Percentiles rank a stretch among this genome's conserved stretches.
Conservation (phyloP, 2,888 invertebrate species). For the Agrotis segetum region DNA sequence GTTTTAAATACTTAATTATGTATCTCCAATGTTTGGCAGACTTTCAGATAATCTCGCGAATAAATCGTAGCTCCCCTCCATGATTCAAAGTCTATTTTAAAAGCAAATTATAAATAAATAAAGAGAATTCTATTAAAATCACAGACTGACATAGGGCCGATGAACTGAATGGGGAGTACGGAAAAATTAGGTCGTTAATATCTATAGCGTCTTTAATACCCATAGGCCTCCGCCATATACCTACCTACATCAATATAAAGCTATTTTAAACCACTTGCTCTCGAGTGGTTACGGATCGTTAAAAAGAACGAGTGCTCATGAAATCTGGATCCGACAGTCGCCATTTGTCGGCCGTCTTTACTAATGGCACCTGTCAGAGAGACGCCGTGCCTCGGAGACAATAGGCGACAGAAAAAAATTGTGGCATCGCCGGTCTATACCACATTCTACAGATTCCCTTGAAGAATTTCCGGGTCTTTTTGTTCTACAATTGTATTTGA, state of each 20-base stretch:
- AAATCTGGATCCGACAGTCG: constrained; percentile 71
- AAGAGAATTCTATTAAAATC: constrained; percentile 6
- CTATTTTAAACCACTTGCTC: constrained; percentile 23
- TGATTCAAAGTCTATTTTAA: constrained; percentile 38
- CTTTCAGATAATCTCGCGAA: constrained; percentile 20
- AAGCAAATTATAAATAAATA: constrained; percentile 27
- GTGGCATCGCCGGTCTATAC: constrained; percentile 60
- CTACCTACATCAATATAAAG: neutral
- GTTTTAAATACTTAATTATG: constrained; percentile 25
- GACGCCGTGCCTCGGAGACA: constrained; percentile 67
- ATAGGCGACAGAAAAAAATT: constrained; percentile 70
- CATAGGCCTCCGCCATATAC: constrained; percentile 15
- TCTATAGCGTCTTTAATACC: neutral
- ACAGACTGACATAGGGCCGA: constrained; percentile 3
- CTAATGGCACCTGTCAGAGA: constrained; percentile 79
- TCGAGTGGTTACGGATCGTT: constrained; percentile 39
- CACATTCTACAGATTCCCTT: constrained; percentile 65
- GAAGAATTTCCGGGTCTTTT: constrained; percentile 68
- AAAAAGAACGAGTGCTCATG: constrained; percentile 59
- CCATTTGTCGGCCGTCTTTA: constrained; percentile 77
- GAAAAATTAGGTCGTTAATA: constrained; percentile 11
- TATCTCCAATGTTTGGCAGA: constrained; percentile 28
- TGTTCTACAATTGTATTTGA: constrained; percentile 37
- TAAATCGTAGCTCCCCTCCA: constrained; percentile 23
- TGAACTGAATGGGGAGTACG: constrained; percentile 6